Evolutionary conservation across 2,888 invertebrate genomes (phyloP), one percentile per base, ranked within the genome.

Genomic region (Amblyjoppa fuscipennis): DNA sequence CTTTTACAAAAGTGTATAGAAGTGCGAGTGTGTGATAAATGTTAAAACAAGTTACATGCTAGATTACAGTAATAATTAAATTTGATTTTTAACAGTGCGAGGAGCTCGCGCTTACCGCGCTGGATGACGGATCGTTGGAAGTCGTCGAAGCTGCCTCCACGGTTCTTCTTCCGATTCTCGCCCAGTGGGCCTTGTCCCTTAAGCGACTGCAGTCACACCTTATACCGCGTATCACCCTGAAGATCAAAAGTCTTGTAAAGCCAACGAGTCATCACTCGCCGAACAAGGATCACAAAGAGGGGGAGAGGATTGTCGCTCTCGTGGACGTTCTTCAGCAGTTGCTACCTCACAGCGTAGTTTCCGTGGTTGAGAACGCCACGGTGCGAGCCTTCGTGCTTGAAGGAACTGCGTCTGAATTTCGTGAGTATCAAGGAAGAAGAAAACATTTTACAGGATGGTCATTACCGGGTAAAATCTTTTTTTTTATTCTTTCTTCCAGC

Each of bases 81-180:
- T 53, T 45, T 59, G 20, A 20, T 49, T 69, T 56, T 69, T 88
- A 90, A 66, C 92, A 96, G 93, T 95, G 95, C 88, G 96, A 96
- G 90, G 96, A 96, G 90, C 92, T 96, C 86, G 94, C 96, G 11
- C 93, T 96, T 82, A 95, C 94, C 20, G 95, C 96, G n/a, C 92
- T 97, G 64, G 94, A 95, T 80, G 96, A 97, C 90, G 88, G 94
- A 2, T 95, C 95, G 71, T 93, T 95, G 84, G 93, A 93, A 83
- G 96, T 96, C 6, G 94, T 95, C 13, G 94, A 95, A 76, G 93
- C 95, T 53, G 95, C 96, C 20, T 94, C 94, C 38, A 94, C 95
- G 81, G 92, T 96, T 64, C 94, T 96, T 74, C 94, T 96, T 87
- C 96, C 96, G 1, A 95, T 96, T 49, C 93, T 96, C 84, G 96